Evolutionary conservation across 2,113 vertebrate species (phyloP).

Genomic region (Petroica traversi): DNA sequence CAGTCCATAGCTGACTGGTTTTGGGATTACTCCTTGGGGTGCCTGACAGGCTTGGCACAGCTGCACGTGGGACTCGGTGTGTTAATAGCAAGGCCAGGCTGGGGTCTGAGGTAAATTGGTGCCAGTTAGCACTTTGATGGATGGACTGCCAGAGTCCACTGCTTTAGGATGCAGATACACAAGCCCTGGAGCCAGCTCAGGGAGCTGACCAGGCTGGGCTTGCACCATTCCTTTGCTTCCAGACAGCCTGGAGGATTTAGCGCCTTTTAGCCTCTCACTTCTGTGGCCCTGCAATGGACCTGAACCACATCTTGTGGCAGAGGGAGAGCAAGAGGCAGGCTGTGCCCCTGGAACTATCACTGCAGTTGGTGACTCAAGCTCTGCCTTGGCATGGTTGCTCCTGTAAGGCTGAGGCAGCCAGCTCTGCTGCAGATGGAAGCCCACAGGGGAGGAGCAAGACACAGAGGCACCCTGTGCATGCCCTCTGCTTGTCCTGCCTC

Average conservation of each 20-base stretch:
- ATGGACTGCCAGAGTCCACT: not conserved
- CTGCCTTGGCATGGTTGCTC: not conserved
- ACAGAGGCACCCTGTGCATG: not conserved
- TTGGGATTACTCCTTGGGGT: not conserved
- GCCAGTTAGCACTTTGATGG: not conserved
- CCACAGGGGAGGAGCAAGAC: not conserved
- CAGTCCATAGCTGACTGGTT: not conserved
- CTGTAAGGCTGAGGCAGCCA: not conserved
- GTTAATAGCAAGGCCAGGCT: not conserved
- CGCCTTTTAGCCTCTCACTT: not conserved
- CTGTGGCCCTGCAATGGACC: not conserved
- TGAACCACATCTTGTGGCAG: not conserved
- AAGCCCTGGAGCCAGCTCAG: fast-evolving
- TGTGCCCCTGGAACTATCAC: not conserved
- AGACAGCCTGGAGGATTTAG: not conserved
- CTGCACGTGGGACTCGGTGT: fast-evolving
- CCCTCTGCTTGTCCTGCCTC: not conserved
- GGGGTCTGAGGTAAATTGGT: not conserved
- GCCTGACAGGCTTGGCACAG: not conserved
- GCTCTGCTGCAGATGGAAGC: not conserved
- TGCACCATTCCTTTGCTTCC: not conserved
- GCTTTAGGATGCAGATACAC: not conserved
- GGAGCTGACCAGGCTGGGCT: not conserved
- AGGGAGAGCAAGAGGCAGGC: not conserved
- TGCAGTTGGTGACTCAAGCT: not conserved